These are phyloP conservation scores for Drosophila dunni DNA, from an alignment of 1,140 invertebrate genomes.

Conservation along the genomic window DNA sequence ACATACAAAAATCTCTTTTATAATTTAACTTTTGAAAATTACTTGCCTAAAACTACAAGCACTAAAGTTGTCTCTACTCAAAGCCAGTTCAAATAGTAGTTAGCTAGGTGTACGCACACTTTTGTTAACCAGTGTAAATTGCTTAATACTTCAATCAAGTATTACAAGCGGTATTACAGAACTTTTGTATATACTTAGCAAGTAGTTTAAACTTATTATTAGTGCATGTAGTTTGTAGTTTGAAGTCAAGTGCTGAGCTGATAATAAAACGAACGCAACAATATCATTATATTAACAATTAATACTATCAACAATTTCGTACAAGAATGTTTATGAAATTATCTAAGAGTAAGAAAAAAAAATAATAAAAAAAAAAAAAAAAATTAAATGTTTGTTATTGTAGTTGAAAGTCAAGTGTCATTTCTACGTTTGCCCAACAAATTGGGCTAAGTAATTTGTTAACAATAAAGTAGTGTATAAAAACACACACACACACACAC, in stretches of 20 bases:
- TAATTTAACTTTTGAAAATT: too few relatives aligned
- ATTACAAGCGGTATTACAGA: constrained; percentile 36
- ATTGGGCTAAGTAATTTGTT: constrained; percentile 61
- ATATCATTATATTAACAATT: constrained; percentile 51
- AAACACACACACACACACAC: neutral
- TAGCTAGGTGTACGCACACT: neutral
- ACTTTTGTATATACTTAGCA: constrained; percentile 1
- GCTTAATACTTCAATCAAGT: constrained; percentile 21
- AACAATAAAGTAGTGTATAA: constrained; percentile 55
- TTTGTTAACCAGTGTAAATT: neutral
- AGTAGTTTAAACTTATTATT: constrained; percentile 1
- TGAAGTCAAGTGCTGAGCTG: constrained; percentile 42
- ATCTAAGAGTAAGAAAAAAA: constrained; percentile 43
- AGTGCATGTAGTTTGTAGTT: constrained; percentile 2
- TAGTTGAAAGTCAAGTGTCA: constrained; percentile 20
- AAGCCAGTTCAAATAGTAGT: too few relatives aligned
- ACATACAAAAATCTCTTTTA: too few relatives aligned
- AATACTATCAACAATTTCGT: constrained; percentile 44
- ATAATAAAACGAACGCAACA: constrained; percentile 42
- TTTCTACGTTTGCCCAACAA: constrained; percentile 21
- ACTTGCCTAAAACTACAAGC: too few relatives aligned
- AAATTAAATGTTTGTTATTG: neutral
- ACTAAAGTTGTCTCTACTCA: too few relatives aligned
- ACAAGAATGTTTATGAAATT: constrained; percentile 59
- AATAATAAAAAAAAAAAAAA: constrained; percentile 1